Conservation (phyloP, 64 coral and sea anemone genomes). For the Porites australiensis region DNA sequence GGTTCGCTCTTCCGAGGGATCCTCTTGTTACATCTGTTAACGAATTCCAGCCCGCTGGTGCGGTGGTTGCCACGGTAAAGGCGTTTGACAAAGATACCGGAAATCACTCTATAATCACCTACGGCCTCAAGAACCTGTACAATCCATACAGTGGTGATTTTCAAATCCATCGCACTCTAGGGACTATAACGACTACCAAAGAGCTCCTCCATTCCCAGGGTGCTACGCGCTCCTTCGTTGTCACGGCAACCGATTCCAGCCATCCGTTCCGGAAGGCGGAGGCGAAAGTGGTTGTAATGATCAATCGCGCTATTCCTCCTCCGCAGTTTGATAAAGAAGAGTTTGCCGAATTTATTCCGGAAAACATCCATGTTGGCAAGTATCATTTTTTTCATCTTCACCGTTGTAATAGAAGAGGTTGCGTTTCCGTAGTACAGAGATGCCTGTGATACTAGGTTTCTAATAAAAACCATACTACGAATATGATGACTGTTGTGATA, state of each 20-base stretch:
- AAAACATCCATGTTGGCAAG: constrained; percentile 35
- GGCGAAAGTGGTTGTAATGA: constrained; percentile 64
- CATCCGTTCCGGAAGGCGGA: constrained; percentile 44
- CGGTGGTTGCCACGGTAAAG: constrained; percentile 13
- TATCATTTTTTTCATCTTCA: not conserved
- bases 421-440: no score
- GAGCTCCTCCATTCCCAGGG: constrained; percentile 26
- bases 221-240: constrained; percentile 64
- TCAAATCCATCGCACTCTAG: constrained; percentile 50
- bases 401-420: no score
- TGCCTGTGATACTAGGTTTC: no score
- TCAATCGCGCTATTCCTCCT: constrained; percentile 27
- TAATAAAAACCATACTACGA: no score
- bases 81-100: constrained; percentile 87
- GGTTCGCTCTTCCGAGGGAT: constrained; percentile 78
- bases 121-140: constrained; percentile 15
- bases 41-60: constrained; percentile 9
- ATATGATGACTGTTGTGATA: no score
- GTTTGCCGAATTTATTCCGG: constrained; percentile 13
- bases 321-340: constrained; percentile 18
- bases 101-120: constrained; percentile 56
- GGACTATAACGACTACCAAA: constrained; percentile 55
- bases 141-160: constrained; percentile 51
- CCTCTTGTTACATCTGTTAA: constrained; percentile 74
- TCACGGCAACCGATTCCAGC: constrained; percentile 79